Base-by-base conservation (phyloP, 2,888 invertebrate genomes). In the Craniophora ligustri region DNA sequence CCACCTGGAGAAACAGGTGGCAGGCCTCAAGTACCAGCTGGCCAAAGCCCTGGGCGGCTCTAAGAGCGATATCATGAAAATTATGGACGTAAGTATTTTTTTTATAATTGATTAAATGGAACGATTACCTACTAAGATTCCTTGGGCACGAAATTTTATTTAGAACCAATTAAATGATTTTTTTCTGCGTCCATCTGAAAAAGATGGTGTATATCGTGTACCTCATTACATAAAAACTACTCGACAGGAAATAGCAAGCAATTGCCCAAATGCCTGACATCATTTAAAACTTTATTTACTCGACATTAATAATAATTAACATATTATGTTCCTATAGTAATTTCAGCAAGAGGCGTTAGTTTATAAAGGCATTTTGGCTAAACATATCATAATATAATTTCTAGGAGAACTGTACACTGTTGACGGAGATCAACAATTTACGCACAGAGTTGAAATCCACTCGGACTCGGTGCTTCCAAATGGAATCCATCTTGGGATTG, bases 351-450 rank as follows among this genome's bases (percentile, higher is more conserved):
- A 23, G 8, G 23, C n/a, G 26, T 8, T 26, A 4, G n/a, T 28
- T n/a, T 1, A 3, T 15, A 0, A 3, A 32, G 4, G 10, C 16
- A n/a, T 34, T 2, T 1, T 10, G 5, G 19, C 19, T 19, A 4
- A 19, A 5, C 5, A 19, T 5, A n/a, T n/a, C n/a, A 2, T 19
- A 19, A 8, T 21, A 21, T 8, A 8, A n/a, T 56, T 75, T 78
- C 13, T 67, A 94, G 93, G 97, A 98, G 78, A 98, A 98, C 84
- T 95, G 97, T 26, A 88, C 95, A 0, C 91, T 98, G 3, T 92
- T 98, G 23, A 94, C 95, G 1, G 98, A 98, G 85, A 95, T 98
- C 15, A 97, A 98, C 79, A 94, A 94, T 50, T 83, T 98, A 32
- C 94, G 97, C 23, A 94, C 94, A 18, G 96, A 96, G 80, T 85